A percentile compares a stretch with the other conserved stretches of the same genome.
Conservation (phyloP, 1,140 invertebrate genomes). For the Aleiodes sp. region DNA sequence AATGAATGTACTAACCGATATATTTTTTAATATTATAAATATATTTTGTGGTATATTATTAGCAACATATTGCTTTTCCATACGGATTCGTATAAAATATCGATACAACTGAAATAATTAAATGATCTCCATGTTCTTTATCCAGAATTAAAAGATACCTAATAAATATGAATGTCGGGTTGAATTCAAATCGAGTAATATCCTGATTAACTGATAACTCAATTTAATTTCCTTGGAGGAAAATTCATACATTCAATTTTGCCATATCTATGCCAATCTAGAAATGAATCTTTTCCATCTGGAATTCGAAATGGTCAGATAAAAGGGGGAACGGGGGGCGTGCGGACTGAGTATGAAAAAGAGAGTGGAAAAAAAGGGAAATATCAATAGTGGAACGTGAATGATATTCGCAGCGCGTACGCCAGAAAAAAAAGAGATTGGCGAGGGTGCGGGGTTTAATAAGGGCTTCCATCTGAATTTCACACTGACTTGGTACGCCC, state of each 20-base stretch:
- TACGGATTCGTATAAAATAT: no score
- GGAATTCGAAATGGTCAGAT: slow-evolving; percentile 35
- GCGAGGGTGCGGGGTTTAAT: slow-evolving; percentile 60
- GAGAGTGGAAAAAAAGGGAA: slow-evolving; percentile 18
- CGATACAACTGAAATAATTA: no score
- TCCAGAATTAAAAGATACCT: no score
- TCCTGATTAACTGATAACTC: background rate
- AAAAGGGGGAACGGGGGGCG: slow-evolving; percentile 29
- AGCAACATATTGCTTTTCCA: no score
- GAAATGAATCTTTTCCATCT: slow-evolving; percentile 3
- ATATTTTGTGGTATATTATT: no score
- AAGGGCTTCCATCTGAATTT: slow-evolving; percentile 62
- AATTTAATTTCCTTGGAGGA: slow-evolving; percentile 7
- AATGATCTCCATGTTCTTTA: no score
- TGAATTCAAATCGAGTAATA: no score
- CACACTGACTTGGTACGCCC: slow-evolving; percentile 53
- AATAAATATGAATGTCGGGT: no score
- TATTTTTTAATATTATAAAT: no score
- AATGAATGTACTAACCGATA: no score
- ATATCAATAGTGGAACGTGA: slow-evolving; percentile 17
- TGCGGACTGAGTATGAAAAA: background rate
- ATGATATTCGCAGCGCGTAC: slow-evolving; percentile 29
- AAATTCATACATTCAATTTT: background rate
- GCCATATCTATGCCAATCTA: background rate
- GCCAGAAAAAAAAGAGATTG: slow-evolving; percentile 16